A percentile compares a stretch with the other conserved stretches of the same genome.
phyloP scores from a whole-genome alignment of 2,888 invertebrate species.

The Amaurobius ferox region DNA sequence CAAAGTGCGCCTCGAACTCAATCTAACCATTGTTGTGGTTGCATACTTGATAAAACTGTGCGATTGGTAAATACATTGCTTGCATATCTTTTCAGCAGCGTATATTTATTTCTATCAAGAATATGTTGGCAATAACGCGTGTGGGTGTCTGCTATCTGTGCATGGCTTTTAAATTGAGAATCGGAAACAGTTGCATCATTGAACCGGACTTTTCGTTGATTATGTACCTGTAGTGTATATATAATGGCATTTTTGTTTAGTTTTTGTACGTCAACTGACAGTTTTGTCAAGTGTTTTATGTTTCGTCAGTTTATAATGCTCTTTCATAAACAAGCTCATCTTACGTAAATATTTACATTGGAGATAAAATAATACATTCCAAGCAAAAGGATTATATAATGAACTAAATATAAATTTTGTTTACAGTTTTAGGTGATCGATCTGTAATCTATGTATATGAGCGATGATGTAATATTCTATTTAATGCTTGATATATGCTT shows the following conservation, averaged over 20 bases:
- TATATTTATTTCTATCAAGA: no score
- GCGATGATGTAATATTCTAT: not conserved
- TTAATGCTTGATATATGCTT: not conserved
- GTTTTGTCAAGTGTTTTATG: no score
- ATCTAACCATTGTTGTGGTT: no score
- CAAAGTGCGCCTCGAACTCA: no score
- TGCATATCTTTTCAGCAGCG: no score
- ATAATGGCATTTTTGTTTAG: not conserved
- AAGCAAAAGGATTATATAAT: not conserved
- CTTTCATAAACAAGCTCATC: no score
- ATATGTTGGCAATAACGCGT: not conserved
- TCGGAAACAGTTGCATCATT: conserved; percentile 12
- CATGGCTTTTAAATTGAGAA: not conserved
- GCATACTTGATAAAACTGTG: no score
- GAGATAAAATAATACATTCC: no score
- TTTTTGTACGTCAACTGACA: not conserved
- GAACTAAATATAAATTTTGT: not conserved
- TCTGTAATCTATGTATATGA: not conserved
- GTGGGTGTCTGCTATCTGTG: conserved; percentile 10
- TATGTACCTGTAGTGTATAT: not conserved
- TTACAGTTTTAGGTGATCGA: not conserved
- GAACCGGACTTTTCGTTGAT: not conserved
- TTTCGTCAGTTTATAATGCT: no score
- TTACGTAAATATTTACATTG: no score
- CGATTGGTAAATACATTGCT: no score